phyloP scores from a whole-genome alignment of 1,140 invertebrate genomes.

The Pseudomyrmex concolor region DNA sequence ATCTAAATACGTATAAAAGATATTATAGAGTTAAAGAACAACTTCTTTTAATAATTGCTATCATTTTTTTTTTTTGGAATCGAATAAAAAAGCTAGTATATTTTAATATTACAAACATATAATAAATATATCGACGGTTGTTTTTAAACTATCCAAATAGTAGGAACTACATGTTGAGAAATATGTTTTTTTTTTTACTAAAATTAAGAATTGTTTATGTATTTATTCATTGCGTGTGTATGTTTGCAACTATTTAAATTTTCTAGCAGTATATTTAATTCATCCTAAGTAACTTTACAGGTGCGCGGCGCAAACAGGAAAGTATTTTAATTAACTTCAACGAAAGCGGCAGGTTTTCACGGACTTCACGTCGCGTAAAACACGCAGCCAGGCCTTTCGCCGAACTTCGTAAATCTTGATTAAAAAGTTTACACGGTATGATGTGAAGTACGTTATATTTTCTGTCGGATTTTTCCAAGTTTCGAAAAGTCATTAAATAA shows the following conservation, averaged over 20 bases:
- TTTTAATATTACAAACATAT: too few species aligned
- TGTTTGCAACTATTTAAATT: background rate
- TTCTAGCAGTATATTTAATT: background rate
- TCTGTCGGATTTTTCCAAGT: slow-evolving; percentile 41
- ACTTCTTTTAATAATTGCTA: background rate
- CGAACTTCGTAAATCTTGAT: slow-evolving; percentile 54
- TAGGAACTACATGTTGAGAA: background rate
- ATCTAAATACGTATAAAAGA: slow-evolving; percentile 15
- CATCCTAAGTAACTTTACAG: background rate
- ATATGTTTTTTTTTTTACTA: background rate
- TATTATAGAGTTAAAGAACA: background rate
- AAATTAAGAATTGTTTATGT: background rate
- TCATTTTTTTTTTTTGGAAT: too few species aligned
- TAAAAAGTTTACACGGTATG: slow-evolving; percentile 52
- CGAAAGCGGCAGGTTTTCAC: slow-evolving; percentile 44
- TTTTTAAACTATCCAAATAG: background rate
- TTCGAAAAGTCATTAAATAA: slow-evolving; percentile 57
- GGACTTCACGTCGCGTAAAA: slow-evolving; percentile 48
- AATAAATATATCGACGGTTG: background rate
- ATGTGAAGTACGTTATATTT: slow-evolving; percentile 49
- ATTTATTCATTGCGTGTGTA: background rate
- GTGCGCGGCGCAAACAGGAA: slow-evolving; percentile 11
- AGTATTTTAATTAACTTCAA: slow-evolving; percentile 55
- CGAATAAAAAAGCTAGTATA: too few species aligned
- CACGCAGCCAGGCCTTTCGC: slow-evolving; percentile 42